Conservation (phyloP, 2,797 vertebrate species). For the Glyptemys insculpta region DNA sequence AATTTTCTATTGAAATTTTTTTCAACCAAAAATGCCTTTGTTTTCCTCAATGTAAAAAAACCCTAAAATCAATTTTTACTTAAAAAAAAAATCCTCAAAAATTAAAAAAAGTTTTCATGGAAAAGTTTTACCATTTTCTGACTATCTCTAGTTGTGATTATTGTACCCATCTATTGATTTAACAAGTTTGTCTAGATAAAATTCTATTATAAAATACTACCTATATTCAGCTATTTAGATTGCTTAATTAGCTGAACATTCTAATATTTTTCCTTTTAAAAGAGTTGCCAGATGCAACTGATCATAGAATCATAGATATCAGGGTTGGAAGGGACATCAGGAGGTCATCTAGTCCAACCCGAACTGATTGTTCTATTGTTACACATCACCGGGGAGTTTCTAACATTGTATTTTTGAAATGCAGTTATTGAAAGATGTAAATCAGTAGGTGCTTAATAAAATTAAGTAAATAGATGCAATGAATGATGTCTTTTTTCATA, state of each 20-base stretch:
- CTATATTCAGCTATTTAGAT: background rate
- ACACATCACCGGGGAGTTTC: background rate
- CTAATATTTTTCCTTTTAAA: background rate
- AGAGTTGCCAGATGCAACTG: too few species aligned
- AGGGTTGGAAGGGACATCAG: too few species aligned
- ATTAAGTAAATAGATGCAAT: background rate
- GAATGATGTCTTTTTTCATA: too few species aligned
- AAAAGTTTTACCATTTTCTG: accelerated
- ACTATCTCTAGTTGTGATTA: accelerated
- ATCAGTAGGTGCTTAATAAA: background rate
- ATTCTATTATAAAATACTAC: background rate
- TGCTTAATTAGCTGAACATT: background rate
- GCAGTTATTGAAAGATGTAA: background rate
- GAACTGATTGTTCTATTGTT: background rate
- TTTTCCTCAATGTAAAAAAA: accelerated
- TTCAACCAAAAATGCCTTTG: background rate
- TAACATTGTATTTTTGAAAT: background rate
- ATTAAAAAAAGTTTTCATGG: background rate
- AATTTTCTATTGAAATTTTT: background rate
- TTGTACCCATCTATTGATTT: background rate
- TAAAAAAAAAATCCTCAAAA: background rate
- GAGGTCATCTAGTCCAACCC: too few species aligned
- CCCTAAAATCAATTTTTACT: too few species aligned
- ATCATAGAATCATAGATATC: too few species aligned
- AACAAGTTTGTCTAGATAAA: too few species aligned